phyloP scores from a whole-genome alignment of 1,140 invertebrate genomes.

The Drosophila sturtevanti region DNA sequence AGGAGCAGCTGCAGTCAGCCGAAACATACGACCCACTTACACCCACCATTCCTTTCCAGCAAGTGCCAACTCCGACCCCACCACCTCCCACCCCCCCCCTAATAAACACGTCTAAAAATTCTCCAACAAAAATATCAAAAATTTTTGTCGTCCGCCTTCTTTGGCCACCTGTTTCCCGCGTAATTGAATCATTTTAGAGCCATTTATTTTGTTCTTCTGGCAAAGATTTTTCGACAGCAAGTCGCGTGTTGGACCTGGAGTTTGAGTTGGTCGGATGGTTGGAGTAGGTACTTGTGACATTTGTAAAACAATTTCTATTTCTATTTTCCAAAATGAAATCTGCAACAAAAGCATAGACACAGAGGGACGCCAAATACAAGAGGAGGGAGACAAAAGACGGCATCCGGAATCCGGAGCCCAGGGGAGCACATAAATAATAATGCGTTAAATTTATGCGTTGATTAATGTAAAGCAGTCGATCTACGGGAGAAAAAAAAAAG shows the following conservation, averaged over 20 bases:
- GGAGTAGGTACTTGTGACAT: slow-evolving; percentile 49
- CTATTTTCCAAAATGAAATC: slow-evolving; percentile 74
- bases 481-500: slow-evolving; percentile 23
- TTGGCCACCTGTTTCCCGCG: slow-evolving; percentile 71
- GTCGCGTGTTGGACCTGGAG: not conserved
- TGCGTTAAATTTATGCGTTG: slow-evolving; percentile 79
- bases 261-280: not conserved
- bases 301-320: slow-evolving; percentile 80
- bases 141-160: slow-evolving; percentile 60
- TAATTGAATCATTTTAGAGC: slow-evolving; percentile 81
- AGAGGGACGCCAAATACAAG: too few species aligned
- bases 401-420: slow-evolving; percentile 8
- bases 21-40: too few species aligned
- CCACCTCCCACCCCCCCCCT: slow-evolving; percentile 18
- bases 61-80: not conserved
- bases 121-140: slow-evolving; percentile 44
- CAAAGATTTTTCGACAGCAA: slow-evolving; percentile 10
- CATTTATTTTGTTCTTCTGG: slow-evolving; percentile 71
- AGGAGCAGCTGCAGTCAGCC: slow-evolving; percentile 51
- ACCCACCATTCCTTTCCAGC: too few species aligned
- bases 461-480: slow-evolving; percentile 77
- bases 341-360: slow-evolving; percentile 15
- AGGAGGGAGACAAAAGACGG: too few species aligned
- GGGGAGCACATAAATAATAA: slow-evolving; percentile 73
- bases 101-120: slow-evolving; percentile 78